A percentile compares a stretch with the other conserved stretches of the same genome.
These are phyloP conservation scores for Drosophila aldrichi DNA, from an alignment of 2,888 invertebrate species.

Conservation along the genomic window DNA sequence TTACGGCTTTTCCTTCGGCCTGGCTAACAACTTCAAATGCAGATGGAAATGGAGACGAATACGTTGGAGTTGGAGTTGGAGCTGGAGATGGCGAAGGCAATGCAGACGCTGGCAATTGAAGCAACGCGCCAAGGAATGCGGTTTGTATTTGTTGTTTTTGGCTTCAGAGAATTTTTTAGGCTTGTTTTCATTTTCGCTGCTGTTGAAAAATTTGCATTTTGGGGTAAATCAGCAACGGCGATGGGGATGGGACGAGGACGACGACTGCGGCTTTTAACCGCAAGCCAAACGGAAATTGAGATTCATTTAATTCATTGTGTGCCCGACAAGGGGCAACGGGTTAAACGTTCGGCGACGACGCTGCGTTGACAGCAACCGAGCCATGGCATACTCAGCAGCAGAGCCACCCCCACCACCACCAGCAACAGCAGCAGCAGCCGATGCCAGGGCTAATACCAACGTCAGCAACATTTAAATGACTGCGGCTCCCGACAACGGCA, in stretches of 20 bases:
- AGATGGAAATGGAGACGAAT: conserved; percentile 23
- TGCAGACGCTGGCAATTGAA: conserved; percentile 60
- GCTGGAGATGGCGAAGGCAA: conserved; percentile 11
- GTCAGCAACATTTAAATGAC: conserved; percentile 75
- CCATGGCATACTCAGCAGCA: conserved; percentile 52
- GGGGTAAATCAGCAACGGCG: conserved; percentile 17
- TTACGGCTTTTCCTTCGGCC: conserved; percentile 61
- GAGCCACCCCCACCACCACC: conserved; percentile 9
- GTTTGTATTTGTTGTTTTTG: conserved; percentile 42
- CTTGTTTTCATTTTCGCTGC: conserved; percentile 72
- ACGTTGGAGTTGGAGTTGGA: not conserved
- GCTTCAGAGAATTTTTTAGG: conserved; percentile 53
- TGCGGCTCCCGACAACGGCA: conserved; percentile 60
- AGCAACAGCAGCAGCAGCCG: not conserved
- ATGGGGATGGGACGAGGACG: conserved; percentile 34
- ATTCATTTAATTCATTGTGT: conserved; percentile 81
- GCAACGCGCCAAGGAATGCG: conserved; percentile 46
- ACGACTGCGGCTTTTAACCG: conserved; percentile 78
- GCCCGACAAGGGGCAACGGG: conserved; percentile 37
- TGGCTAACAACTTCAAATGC: conserved; percentile 46
- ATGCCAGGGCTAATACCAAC: conserved; percentile 12
- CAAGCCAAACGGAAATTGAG: conserved; percentile 82
- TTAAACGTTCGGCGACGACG: conserved; percentile 44
- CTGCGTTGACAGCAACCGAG: conserved; percentile 53
- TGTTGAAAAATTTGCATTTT: conserved; percentile 68